phyloP scores from a whole-genome alignment of 2,113 vertebrate species.

The Heptranchias perlo region DNA sequence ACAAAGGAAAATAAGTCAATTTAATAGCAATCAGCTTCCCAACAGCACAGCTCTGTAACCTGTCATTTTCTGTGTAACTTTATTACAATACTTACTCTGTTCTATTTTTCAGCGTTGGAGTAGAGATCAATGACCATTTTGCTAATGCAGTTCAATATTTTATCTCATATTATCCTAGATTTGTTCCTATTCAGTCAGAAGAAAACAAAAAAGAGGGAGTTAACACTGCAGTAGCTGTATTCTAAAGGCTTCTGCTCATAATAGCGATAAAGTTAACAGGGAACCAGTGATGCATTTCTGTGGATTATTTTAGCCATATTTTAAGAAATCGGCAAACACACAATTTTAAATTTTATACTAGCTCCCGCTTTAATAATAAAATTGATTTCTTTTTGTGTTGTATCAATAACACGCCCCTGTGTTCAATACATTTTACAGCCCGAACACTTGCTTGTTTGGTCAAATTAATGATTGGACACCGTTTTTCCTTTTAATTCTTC shows the following conservation, averaged over 20 bases:
- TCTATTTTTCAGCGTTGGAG: neutral
- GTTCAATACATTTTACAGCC: constrained; percentile 3
- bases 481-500: neutral
- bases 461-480: neutral
- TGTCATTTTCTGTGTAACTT: constrained; percentile 63
- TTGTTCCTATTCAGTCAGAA: neutral
- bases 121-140: constrained; percentile 38
- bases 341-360: neutral
- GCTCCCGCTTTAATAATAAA: neutral
- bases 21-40: constrained; percentile 56
- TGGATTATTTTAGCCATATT: neutral
- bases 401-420: neutral
- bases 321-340: neutral
- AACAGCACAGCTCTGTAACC: constrained; percentile 60
- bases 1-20: constrained; percentile 54
- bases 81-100: constrained; percentile 51
- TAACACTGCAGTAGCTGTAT: neutral
- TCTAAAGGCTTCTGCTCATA: neutral
- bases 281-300: neutral
- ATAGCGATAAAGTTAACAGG: neutral
- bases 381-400: neutral
- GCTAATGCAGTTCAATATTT: constrained; percentile 32
- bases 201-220: neutral
- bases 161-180: neutral
- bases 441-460: neutral